These are phyloP conservation scores for Patiria miniata DNA, from an alignment of 35 echinoderm and acorn worm species.

Conservation along the genomic window DNA sequence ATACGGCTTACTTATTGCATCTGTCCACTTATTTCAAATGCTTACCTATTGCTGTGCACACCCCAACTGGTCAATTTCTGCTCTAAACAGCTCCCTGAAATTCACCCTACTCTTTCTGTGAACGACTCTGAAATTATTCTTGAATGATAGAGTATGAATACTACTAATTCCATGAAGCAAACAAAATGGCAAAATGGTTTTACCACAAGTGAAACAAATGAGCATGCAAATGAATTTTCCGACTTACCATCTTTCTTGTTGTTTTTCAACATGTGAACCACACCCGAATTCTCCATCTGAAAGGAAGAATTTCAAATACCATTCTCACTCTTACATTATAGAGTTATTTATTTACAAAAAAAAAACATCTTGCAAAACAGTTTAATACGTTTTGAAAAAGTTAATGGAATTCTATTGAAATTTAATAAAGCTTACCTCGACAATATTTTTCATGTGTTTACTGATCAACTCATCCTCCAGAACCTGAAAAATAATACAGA, in stretches of 20 bases:
- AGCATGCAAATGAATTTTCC: too few relatives aligned
- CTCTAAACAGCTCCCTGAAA: too few relatives aligned
- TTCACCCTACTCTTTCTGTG: too few relatives aligned
- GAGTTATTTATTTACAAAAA: not conserved
- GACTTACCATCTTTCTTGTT: slow-evolving; percentile 99
- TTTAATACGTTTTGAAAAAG: too few relatives aligned
- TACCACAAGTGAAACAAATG: too few relatives aligned
- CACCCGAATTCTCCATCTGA: slow-evolving; percentile 95
- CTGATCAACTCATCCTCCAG: slow-evolving; percentile 96
- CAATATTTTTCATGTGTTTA: slow-evolving; percentile 99
- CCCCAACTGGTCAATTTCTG: too few relatives aligned
- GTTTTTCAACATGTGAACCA: slow-evolving; percentile 98
- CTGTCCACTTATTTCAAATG: slow-evolving; percentile 10
- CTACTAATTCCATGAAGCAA: too few relatives aligned
- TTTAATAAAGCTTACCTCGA: slow-evolving; percentile 90
- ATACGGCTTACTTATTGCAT: too few relatives aligned
- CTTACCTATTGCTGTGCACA: not conserved
- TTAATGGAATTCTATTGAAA: too few relatives aligned
- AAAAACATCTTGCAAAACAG: not conserved
- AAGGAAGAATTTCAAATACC: not conserved
- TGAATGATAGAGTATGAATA: too few relatives aligned
- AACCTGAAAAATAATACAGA: slow-evolving; percentile 47
- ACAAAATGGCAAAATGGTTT: too few relatives aligned
- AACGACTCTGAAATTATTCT: too few relatives aligned
- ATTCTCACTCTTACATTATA: not conserved